Evolutionary conservation across 2,797 vertebrate species (phyloP).

Genomic region (Erpetoichthys calabaricus): DNA sequence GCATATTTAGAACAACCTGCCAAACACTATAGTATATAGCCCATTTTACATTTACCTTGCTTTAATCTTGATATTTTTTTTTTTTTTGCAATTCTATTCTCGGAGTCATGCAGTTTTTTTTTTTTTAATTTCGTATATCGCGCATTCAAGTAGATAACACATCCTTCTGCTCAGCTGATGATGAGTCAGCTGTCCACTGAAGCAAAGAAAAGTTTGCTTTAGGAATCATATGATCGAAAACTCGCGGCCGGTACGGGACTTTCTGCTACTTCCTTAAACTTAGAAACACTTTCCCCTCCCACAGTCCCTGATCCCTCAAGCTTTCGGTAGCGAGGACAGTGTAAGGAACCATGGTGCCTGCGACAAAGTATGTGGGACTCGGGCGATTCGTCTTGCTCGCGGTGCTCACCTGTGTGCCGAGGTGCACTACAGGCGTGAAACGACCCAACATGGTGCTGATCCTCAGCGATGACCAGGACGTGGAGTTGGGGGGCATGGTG

Average conservation of each 20-base stretch:
- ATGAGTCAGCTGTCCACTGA: no score
- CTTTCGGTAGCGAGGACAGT: background rate
- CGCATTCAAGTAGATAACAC: no score
- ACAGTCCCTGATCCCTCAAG: background rate
- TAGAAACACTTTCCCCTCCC: background rate
- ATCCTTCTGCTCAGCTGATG: no score
- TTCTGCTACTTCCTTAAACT: background rate
- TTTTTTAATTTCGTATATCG: no score
- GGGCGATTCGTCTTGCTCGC: slow-evolving; percentile 6
- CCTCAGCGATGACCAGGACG: slow-evolving; percentile 60
- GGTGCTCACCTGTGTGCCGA: slow-evolving; percentile 37
- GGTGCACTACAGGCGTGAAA: slow-evolving; percentile 26
- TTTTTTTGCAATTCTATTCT: no score
- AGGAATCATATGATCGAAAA: no score
- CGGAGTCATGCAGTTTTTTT: no score
- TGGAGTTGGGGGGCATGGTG: slow-evolving; percentile 56
- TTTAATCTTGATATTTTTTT: no score
- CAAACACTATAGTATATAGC: no score
- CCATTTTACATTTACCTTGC: no score
- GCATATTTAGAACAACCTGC: no score
- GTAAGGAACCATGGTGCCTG: background rate
- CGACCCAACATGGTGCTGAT: slow-evolving; percentile 53
- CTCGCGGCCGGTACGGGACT: background rate
- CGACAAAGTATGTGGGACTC: background rate
- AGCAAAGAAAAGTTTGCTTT: no score